Base-by-base conservation (phyloP, 2,888 invertebrate genomes). In the Schizotus pectinicornis region DNA sequence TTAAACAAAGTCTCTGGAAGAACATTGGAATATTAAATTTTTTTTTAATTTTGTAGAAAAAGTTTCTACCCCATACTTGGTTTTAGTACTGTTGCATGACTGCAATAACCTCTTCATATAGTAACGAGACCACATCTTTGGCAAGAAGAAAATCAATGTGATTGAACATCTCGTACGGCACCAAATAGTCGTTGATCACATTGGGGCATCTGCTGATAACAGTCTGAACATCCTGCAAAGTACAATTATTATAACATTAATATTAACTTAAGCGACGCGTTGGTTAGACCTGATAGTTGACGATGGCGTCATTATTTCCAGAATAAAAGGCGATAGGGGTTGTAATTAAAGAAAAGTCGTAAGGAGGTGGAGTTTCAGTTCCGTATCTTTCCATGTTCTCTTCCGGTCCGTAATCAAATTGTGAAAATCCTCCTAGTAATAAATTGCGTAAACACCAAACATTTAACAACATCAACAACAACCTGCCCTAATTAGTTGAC, bases 151-250 rank as follows among this genome's bases (percentile, higher is more conserved):
- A 71, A 42, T 71, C 71, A 13, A 70, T n/a, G 49, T 71, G 71
- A 34, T 64, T 68, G 33, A 69, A 70, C 0, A 13, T 6, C 13
- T 64, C 54, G 22, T 59, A 59, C 2, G 63, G 61, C 3, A 70
- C 60, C 6, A 62, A 11, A 47, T 63, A 56, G 7, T 57, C 55
- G 6, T 46, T 31, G 6, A 62, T 58, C 3, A 61, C 57, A 37
- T 67, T 84, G 3, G 77, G 77, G 39, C 90, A 30, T n/a, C n/a
- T 8, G 8, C 14, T 43, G 22, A 22, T 22, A 22, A 22, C 5
- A 22, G 22, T 22, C 5, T 22, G 22, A 22, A 22, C 43, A 14
- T 43, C 30, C 43, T 43, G 31, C 9, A 39, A 39, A n/a, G n/a
- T 5, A 22, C 5, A 22, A 22, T 22, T 22, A 5, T 22, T 22